Evolutionary conservation across 2,888 invertebrate genomes (phyloP), one percentile per base, ranked within the genome.

Genomic region (Plebejus anna): DNA sequence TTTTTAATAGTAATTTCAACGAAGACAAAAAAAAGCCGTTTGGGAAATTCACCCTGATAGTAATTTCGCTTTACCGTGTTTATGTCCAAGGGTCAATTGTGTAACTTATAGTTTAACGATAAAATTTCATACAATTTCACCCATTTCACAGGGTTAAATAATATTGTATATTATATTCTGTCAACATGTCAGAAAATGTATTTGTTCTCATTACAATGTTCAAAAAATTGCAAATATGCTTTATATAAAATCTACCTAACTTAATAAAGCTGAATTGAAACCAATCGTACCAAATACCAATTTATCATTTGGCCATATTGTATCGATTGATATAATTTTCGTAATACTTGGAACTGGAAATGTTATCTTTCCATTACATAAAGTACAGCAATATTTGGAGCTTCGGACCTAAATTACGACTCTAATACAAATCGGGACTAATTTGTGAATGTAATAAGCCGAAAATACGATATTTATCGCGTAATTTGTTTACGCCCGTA

Each of bases 401-500:
- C 66, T 66, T 38, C 5, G 38, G 70, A 70, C 71, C 38, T 71
- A 71, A 71, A 71, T 71, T 71, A 71, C 22, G n/a, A 42, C 42
- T 22, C 38, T 71, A 71, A 71, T 42, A 71, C 11, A 71, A 42
- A 42, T 71, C 42, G 32, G 28, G 11, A 73, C 47, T 47, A 73
- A 73, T 73, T 73, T 73, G 32, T 73, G 47, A 22, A 51, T 28
- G 42, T 72, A 72, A 51, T 51, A 72, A 32, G 73, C 51, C 51
- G 73, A 73, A 73, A 73, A 73, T 73, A 55, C 73, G 73, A 73
- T 55, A 51, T 73, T 73, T 73, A 51, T 51, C 55, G 73, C 55
- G 16, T 73, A 73, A 73, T 51, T 73, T 73, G 73, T 55, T 73
- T 73, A 73, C 72, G 72, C 28, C 22, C 22, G 32, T 73, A 55